Conservation (phyloP, 2,888 invertebrate species). For the Melipona bicolor region DNA sequence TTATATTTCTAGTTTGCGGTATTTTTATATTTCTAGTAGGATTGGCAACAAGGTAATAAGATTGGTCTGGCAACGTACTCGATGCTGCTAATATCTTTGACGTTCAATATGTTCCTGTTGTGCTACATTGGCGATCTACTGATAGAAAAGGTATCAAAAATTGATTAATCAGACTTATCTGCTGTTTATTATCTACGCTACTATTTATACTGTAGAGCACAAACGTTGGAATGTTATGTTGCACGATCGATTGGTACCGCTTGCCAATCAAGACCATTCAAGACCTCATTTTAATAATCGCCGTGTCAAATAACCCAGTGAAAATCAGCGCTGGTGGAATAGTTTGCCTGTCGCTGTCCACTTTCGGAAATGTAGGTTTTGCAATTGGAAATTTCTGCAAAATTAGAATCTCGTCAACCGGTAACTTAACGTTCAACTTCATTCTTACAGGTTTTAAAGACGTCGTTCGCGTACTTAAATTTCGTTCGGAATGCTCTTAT, state of each 20-base stretch:
- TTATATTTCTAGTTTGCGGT: no score
- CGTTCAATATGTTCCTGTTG: constrained; percentile 62
- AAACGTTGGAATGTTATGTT: constrained; percentile 60
- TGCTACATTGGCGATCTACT: constrained; percentile 63
- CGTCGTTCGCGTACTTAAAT: constrained; percentile 69
- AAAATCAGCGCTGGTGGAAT: constrained; percentile 76
- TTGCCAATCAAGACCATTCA: constrained; percentile 60
- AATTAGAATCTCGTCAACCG: not conserved
- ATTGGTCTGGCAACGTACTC: not conserved
- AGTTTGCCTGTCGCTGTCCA: constrained; percentile 70
- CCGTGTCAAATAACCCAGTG: constrained; percentile 70
- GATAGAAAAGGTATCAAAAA: constrained; percentile 50
- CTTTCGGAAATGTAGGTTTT: constrained; percentile 66
- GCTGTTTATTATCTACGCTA: not conserved
- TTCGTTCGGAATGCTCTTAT: constrained; percentile 63
- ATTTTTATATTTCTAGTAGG: not conserved
- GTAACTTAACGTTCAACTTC: no score
- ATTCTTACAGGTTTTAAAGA: constrained; percentile 65
- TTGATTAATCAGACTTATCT: not conserved
- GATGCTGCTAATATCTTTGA: constrained; percentile 13
- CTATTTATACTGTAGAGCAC: constrained; percentile 39
- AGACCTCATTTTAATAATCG: constrained; percentile 70
- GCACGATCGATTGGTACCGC: constrained; percentile 69
- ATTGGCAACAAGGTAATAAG: not conserved
- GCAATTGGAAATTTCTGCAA: not conserved